These are phyloP conservation scores for Drosophila paranaensis DNA, from an alignment of 2,888 invertebrate genomes.

Conservation along the genomic window DNA sequence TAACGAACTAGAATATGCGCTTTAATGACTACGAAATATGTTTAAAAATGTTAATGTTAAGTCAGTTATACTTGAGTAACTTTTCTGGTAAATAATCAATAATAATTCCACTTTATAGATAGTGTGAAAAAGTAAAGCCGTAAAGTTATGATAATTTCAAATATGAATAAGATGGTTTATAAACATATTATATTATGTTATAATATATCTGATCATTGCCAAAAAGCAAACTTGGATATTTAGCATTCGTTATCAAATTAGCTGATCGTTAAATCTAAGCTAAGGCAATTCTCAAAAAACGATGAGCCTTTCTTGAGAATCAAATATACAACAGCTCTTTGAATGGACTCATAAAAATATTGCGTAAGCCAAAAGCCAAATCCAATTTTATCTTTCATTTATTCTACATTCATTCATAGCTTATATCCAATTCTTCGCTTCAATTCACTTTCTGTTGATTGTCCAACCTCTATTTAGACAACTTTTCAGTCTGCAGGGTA, in stretches of 20 bases:
- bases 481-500: conserved; percentile 10
- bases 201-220: background rate
- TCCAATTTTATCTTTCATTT: background rate
- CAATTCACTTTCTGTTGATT: background rate
- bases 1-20: background rate
- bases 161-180: background rate
- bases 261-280: background rate
- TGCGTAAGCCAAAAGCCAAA: background rate
- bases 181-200: background rate
- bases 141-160: too few species aligned
- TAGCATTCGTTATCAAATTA: background rate
- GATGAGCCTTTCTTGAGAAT: background rate
- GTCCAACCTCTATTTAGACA: too few species aligned
- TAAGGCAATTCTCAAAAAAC: background rate
- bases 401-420: background rate
- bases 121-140: too few species aligned
- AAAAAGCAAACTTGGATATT: background rate
- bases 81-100: too few species aligned
- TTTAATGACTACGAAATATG: background rate
- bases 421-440: background rate
- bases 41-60: too few species aligned
- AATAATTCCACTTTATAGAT: too few species aligned
- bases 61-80: background rate
- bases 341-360: background rate
- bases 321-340: background rate